Evolutionary conservation across 2,888 invertebrate species (phyloP), one percentile per base, ranked within the genome.

Genomic region (Arctia plantaginis): DNA sequence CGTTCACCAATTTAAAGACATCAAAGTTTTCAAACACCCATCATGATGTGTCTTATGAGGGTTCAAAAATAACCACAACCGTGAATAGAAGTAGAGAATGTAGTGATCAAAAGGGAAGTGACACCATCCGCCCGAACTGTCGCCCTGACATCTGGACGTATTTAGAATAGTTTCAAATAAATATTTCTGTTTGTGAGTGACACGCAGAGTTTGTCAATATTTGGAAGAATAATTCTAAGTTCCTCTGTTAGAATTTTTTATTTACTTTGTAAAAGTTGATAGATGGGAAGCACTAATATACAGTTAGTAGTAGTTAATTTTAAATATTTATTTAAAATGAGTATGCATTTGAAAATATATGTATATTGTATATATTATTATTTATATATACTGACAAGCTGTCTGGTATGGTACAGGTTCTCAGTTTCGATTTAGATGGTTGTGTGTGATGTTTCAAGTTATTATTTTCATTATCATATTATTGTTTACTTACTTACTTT

Each of bases 11-110:
- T 67, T 69, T 72, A 74, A 33, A 76, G 47, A 41, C 78, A 80
- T 80, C 75, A 76, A 69, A 78, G 73, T 79, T 71, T 70, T 55
- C 69, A 83, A 77, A 82, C 75, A 77, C 44, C 27, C 71, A 62
- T 62, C 27, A 7, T 30, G 30, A 7, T 76, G 75, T 82, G 72
- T 67, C 76, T 41, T 68, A 73, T 71, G 69, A 62, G 55, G n/a
- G 35, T 66, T 59, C 59, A 1, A 69, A 75, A 75, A 72, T 75
- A 72, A 66, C 75, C 35, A 59, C 72, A 47, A 27, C 62, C 39
- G 66, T 55, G 69, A 72, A 72, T 69, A 71, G 75, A 75, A 69
- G 20, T n/a, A n/a, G n/a, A n/a, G n/a, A n/a, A n/a, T n/a, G n/a
- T 18, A 30, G 47, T 67, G 72, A 69, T 75, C 72, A 72, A 75